Evolutionary conservation across 2,797 vertebrate species (phyloP), one percentile per base, ranked within the genome.

Genomic region (Oryzias dopingdopingensis): DNA sequence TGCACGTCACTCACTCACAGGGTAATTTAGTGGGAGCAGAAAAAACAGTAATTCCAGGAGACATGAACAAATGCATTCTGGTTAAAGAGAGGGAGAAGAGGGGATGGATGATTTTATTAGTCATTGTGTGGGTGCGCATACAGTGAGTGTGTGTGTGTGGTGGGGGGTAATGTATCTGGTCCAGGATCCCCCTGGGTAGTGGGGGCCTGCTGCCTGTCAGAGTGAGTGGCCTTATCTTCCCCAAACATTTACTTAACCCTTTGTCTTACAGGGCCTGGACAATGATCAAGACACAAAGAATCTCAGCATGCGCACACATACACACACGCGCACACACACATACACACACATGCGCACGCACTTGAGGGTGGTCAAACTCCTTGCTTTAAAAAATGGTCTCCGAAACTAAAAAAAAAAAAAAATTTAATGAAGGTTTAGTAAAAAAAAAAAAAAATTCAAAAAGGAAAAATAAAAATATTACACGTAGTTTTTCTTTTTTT

Each of bases 161-260:
- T 70, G 50, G 62, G 86, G 90, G 83, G 75, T 54, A 70, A 90
- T 92, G 92, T 90, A 91, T 93, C 86, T 87, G 87, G 41, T 86
- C 87, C 59, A 85, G 79, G 81, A 82, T 89, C 85, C 87, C 89
- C 82, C 86, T 87, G 83, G 88, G 85, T 86, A 77, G 81, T 75
- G 14, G 90, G 91, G 91, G 91, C 86, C 93, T 93, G 91, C 86
- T 90, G 92, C 89, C 91, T 93, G 93, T 92, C 93, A 93, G 86
- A 69, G 80, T 91, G 90, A 88, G 86, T 83, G 92, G 83, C 83
- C 91, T 93, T 92, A 90, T 93, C 93, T 93, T 92, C 85, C 86
- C 90, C 90, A 93, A 92, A 92, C 87, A 90, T 94, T 93, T 92
- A 91, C 91, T 94, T 94, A 92, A 93, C 93, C 92, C 93, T 93